A percentile compares a stretch with the other conserved stretches of the same genome.
phyloP scores from a whole-genome alignment of 2,113 vertebrate genomes.

The Gavia stellata region DNA sequence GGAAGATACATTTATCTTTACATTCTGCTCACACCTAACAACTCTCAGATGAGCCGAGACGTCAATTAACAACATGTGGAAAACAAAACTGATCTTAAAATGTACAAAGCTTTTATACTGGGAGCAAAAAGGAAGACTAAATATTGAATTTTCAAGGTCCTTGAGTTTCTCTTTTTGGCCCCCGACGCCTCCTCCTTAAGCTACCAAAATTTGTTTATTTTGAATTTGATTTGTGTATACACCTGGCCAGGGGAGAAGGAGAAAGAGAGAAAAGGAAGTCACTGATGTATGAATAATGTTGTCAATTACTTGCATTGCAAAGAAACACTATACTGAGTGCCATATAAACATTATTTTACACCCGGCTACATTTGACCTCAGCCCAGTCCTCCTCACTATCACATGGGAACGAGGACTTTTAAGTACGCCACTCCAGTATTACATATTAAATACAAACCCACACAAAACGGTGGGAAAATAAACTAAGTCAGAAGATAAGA shows the following conservation, averaged over 20 bases:
- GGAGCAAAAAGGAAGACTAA: neutral
- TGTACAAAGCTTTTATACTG: neutral
- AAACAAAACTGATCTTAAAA: neutral
- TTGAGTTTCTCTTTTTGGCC: neutral
- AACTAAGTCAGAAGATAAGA: conserved; percentile 19
- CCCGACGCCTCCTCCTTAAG: neutral
- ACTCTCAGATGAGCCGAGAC: neutral
- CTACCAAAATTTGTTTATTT: neutral
- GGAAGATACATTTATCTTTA: neutral
- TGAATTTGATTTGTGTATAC: neutral
- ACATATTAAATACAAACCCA: neutral
- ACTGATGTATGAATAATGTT: neutral
- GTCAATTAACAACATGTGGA: neutral
- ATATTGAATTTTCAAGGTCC: neutral
- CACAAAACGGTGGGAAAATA: conserved; percentile 5
- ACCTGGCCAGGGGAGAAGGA: neutral
- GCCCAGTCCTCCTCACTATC: neutral
- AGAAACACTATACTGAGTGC: neutral
- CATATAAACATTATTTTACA: neutral
- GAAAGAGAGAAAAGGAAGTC: neutral
- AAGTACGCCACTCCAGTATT: neutral
- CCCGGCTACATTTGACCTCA: neutral
- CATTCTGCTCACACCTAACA: neutral
- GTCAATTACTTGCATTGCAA: neutral
- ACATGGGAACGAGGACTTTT: neutral